A percentile compares a stretch with the other conserved stretches of the same genome.
phyloP scores from a whole-genome alignment of 2,113 vertebrate species.

The Bubo blakistoni region DNA sequence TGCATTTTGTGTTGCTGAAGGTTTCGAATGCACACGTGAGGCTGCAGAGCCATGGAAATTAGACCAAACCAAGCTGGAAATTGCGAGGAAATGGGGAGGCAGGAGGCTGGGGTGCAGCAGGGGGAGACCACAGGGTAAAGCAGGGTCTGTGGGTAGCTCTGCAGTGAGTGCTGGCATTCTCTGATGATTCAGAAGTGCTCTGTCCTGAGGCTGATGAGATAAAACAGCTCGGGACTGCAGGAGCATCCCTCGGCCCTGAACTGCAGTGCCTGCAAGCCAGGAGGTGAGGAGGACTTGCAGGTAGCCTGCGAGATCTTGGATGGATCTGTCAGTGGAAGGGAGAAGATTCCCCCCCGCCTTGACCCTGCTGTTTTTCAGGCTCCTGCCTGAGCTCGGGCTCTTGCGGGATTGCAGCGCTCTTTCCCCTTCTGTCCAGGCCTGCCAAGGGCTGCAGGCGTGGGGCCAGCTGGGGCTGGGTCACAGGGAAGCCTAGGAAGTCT shows the following conservation, averaged over 20 bases:
- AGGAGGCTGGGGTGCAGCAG: background rate
- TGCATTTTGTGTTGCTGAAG: background rate
- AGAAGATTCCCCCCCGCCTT: background rate
- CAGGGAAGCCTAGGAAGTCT: background rate
- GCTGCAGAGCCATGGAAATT: background rate
- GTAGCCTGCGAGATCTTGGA: background rate
- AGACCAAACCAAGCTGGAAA: background rate
- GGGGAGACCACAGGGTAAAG: background rate
- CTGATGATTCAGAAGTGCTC: background rate
- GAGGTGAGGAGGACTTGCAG: background rate
- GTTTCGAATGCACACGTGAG: accelerated
- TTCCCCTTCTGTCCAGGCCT: slow-evolving; percentile 23
- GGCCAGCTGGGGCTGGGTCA: slow-evolving; percentile 27
- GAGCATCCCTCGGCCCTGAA: background rate
- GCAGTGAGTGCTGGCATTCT: accelerated
- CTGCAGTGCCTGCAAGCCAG: background rate
- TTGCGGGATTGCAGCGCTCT: background rate
- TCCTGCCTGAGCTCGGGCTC: background rate
- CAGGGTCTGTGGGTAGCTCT: background rate
- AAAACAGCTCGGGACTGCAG: background rate
- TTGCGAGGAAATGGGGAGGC: background rate
- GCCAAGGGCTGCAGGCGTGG: background rate
- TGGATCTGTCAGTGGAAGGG: accelerated
- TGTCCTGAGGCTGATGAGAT: background rate
- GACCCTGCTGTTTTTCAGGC: background rate